phyloP scores from a whole-genome alignment of 2,113 vertebrate genomes.

The Microtus oregoni region DNA sequence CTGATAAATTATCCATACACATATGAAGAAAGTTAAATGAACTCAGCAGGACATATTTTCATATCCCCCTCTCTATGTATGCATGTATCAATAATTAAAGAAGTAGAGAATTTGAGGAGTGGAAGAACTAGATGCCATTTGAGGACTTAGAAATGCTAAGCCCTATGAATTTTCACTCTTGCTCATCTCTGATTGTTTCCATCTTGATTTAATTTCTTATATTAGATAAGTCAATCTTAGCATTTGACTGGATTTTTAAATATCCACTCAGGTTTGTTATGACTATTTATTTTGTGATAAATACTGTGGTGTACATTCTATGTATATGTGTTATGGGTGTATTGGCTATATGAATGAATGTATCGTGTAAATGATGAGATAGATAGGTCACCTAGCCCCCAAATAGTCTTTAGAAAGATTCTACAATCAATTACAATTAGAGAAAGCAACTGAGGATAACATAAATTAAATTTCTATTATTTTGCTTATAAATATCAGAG shows the following conservation, averaged over 20 bases:
- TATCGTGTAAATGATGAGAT: background rate
- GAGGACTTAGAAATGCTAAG: too few species aligned
- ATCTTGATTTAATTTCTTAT: background rate
- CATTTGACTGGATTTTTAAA: background rate
- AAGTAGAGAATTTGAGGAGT: too few species aligned
- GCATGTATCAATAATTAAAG: too few species aligned
- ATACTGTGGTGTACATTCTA: background rate
- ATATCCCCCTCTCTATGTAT: too few species aligned
- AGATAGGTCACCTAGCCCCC: background rate
- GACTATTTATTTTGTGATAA: background rate
- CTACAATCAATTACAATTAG: background rate
- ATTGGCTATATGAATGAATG: background rate
- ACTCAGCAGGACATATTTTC: too few species aligned
- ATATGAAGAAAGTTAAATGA: too few species aligned
- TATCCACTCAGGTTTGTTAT: background rate
- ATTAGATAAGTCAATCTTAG: background rate
- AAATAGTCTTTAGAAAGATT: background rate
- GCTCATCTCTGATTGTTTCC: background rate
- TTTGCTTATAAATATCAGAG: background rate
- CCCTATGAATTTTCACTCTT: background rate
- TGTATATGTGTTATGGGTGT: background rate
- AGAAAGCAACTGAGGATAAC: background rate
- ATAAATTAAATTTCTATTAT: background rate
- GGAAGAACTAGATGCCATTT: too few species aligned
- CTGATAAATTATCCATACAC: too few species aligned